A percentile compares a stretch with the other conserved stretches of the same genome.
phyloP scores from a whole-genome alignment of 2,113 vertebrate species.

The Procavia capensis region DNA sequence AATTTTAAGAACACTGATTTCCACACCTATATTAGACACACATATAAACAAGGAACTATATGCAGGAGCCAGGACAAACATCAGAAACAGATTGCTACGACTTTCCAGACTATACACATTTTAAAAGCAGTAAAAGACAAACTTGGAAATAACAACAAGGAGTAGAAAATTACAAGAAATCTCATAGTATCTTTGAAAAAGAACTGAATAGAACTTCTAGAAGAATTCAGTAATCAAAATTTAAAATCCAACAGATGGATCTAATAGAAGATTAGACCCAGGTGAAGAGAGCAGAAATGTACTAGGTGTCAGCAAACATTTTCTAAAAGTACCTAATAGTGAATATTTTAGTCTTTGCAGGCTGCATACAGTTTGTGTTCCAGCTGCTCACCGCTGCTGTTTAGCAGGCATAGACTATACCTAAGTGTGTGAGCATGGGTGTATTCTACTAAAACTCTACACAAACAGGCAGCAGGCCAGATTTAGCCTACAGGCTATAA shows the following conservation, averaged over 20 bases:
- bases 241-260: background rate
- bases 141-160: background rate
- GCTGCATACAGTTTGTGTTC: background rate
- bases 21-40: background rate
- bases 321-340: background rate
- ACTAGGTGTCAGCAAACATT: background rate
- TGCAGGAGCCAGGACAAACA: background rate
- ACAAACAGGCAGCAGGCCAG: background rate
- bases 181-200: background rate
- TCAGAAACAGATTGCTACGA: background rate
- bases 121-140: conserved; percentile 4
- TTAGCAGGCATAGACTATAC: background rate
- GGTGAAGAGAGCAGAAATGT: background rate
- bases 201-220: background rate
- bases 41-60: background rate
- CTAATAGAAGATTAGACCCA: background rate
- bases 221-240: background rate
- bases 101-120: background rate
- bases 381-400: background rate
- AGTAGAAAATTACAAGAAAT: background rate
- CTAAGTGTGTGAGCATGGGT: background rate
- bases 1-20: background rate
- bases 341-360: background rate
- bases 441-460: background rate
- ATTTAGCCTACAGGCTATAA: background rate